phyloP scores from a whole-genome alignment of 23 tunicate genomes.

The Pegea sp. region DNA sequence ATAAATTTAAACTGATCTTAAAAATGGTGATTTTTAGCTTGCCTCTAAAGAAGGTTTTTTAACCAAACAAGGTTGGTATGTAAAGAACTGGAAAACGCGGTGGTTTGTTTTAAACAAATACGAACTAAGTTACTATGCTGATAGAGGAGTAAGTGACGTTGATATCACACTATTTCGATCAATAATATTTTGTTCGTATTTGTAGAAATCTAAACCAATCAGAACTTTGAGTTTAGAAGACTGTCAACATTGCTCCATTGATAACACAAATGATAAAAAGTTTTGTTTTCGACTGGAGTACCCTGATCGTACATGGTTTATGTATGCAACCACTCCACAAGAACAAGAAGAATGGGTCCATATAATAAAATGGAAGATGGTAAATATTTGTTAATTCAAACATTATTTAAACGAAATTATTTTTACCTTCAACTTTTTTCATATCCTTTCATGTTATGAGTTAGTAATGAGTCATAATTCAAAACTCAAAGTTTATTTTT shows the following conservation, averaged over 20 bases:
- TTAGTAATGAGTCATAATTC: too few relatives aligned
- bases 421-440: too few relatives aligned
- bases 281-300: conserved; percentile 39
- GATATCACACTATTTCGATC: too few relatives aligned
- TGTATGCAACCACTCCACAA: conserved; percentile 74
- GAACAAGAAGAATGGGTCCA: conserved; percentile 91
- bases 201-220: conserved; percentile 74
- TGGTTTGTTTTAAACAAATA: conserved; percentile 77
- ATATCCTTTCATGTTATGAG: too few relatives aligned
- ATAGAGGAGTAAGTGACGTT: conserved; percentile 27
- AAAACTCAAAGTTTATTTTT: too few relatives aligned
- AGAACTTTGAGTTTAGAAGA: conserved; percentile 52
- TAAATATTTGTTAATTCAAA: conserved; percentile 6
- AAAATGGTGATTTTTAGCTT: conserved; percentile 11
- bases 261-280: conserved; percentile 41
- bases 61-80: conserved; percentile 67
- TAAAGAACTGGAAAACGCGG: conserved; percentile 81
- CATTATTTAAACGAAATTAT: too few relatives aligned
- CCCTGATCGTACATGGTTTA: conserved; percentile 83
- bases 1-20: background rate
- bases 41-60: conserved; percentile 91
- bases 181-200: background rate
- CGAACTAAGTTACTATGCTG: conserved; percentile 77
- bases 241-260: conserved; percentile 67
- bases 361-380: conserved; percentile 86